phyloP scores from a whole-genome alignment of 1,140 invertebrate genomes.

The Stegodyphus dumicola region DNA sequence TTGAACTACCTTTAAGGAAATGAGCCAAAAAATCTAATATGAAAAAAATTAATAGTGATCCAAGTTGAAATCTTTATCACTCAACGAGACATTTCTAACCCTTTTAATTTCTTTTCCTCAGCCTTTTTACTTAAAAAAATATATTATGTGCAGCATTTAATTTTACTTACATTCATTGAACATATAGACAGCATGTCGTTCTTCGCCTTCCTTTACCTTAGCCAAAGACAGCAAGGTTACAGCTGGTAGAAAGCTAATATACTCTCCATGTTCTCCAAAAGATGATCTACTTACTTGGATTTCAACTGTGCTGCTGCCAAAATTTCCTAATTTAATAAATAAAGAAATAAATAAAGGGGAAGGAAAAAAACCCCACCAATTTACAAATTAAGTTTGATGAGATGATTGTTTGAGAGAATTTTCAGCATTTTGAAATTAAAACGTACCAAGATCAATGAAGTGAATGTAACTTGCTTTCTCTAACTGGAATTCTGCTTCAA shows the following conservation, averaged over 20 bases:
- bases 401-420: background rate
- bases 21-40: too few relatives aligned
- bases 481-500: conserved; percentile 35
- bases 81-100: too few relatives aligned
- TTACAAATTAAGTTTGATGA: background rate
- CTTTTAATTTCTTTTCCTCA: too few relatives aligned
- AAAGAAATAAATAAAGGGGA: background rate
- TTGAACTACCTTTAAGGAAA: too few relatives aligned
- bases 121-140: too few relatives aligned
- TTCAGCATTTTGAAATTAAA: background rate
- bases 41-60: too few relatives aligned
- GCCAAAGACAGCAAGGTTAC: conserved; percentile 10
- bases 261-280: background rate
- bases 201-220: background rate
- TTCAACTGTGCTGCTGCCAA: conserved; percentile 16
- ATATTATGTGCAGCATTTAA: too few relatives aligned
- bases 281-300: conserved; percentile 25
- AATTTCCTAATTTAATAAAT: conserved; percentile 6
- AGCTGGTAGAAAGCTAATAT: conserved; percentile 12
- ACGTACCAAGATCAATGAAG: conserved; percentile 35
- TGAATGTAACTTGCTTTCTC: conserved; percentile 5
- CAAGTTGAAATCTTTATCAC: too few relatives aligned
- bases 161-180: too few relatives aligned
- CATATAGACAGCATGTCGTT: too few relatives aligned
- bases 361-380: too few relatives aligned